Evolutionary conservation across 2,797 vertebrate species (phyloP).

Genomic region (Emys orbicularis): DNA sequence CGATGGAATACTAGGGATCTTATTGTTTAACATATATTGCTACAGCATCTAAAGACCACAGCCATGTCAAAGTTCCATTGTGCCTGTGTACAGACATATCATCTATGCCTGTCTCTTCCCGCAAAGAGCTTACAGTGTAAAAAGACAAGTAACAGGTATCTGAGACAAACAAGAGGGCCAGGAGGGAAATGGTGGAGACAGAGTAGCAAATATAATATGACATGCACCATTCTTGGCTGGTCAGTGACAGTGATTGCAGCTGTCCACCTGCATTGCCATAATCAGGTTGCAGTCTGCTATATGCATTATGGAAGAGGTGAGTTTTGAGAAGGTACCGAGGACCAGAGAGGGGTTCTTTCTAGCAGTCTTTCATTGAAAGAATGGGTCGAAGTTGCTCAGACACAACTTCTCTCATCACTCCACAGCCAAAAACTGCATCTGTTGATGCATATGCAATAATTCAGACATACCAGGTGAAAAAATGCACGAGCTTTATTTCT

Average conservation of each 20-base stretch:
- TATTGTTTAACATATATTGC: background rate
- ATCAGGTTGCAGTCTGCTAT: background rate
- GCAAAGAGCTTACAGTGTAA: background rate
- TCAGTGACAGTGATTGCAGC: background rate
- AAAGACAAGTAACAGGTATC: background rate
- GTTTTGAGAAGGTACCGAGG: background rate
- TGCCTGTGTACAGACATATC: background rate
- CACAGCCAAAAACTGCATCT: constrained; percentile 47
- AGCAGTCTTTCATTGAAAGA: background rate
- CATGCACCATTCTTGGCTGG: background rate
- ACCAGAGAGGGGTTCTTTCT: constrained; percentile 26
- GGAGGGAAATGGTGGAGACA: background rate
- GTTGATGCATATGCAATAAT: constrained; percentile 53
- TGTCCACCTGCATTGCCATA: constrained; percentile 1
- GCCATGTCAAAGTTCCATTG: background rate
- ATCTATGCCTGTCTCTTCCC: background rate
- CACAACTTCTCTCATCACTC: constrained; percentile 24
- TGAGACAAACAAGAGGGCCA: background rate
- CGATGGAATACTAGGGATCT: background rate
- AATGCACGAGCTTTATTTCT: background rate
- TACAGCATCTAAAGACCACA: background rate
- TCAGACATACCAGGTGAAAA: constrained; percentile 31
- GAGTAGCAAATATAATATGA: background rate
- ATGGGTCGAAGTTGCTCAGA: constrained; percentile 14
- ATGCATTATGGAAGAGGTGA: background rate